Percentiles rank a stretch among this genome's conserved stretches.
These are phyloP conservation scores for Sepioteuthis lessoniana DNA, from an alignment of 2,888 invertebrate genomes.

Conservation along the genomic window DNA sequence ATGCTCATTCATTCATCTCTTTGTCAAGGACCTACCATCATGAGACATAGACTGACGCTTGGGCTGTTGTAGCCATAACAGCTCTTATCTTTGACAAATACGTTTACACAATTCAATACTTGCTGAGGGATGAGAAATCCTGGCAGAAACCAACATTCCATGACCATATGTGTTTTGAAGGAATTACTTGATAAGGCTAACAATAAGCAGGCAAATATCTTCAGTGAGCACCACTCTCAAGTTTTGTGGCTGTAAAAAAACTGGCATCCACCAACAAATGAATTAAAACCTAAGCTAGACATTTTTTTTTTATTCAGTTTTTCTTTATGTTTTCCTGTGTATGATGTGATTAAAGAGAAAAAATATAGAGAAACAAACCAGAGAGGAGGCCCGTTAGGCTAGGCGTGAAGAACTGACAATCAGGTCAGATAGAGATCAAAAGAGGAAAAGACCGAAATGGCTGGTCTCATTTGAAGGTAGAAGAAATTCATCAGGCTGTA, in stretches of 20 bases:
- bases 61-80: slow-evolving; percentile 2
- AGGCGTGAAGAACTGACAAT: background rate
- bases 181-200: slow-evolving; percentile 35
- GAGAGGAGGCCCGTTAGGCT: background rate
- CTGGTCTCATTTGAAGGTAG: slow-evolving; percentile 15
- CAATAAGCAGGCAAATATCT: slow-evolving; percentile 39
- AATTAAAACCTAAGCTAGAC: slow-evolving; percentile 37
- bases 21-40: slow-evolving; percentile 35
- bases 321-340: background rate
- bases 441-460: background rate
- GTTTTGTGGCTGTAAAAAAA: background rate
- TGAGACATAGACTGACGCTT: background rate
- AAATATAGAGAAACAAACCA: background rate
- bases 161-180: slow-evolving; percentile 38
- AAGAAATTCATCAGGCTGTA: background rate
- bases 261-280: background rate
- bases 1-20: slow-evolving; percentile 34
- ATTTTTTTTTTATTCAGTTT: background rate
- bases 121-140: slow-evolving; percentile 42
- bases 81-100: slow-evolving; percentile 33
- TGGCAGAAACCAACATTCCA: slow-evolving; percentile 45
- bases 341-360: slow-evolving; percentile 16
- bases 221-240: background rate
- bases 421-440: slow-evolving; percentile 25
- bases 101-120: slow-evolving; percentile 45